Conservation (phyloP, 2,888 invertebrate species). For the Hirtodrosophila trivittata region DNA sequence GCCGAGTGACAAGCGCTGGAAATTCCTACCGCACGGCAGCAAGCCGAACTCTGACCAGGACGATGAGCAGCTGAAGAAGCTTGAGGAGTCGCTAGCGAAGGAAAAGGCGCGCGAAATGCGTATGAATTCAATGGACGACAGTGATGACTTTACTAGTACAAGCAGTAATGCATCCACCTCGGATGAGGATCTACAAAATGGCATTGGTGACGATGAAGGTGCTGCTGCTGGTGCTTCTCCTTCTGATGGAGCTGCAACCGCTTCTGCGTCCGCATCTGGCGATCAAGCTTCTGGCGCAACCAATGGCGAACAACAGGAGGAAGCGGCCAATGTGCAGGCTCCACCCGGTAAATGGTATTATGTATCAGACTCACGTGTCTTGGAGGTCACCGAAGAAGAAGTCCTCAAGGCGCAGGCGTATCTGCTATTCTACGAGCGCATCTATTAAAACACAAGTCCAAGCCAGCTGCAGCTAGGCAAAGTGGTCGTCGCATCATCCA, state of each 20-base stretch:
- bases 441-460: conserved; percentile 86
- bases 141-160: conserved; percentile 86
- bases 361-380: conserved; percentile 95
- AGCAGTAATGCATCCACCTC: conserved; percentile 83
- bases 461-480: background rate
- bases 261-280: conserved; percentile 9
- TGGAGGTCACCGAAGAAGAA: conserved; percentile 90
- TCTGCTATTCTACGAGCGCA: conserved; percentile 97
- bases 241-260: conserved; percentile 26
- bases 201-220: conserved; percentile 13
- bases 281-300: conserved; percentile 14
- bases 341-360: conserved; percentile 95
- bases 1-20: conserved; percentile 88
- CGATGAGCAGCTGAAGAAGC: conserved; percentile 84
- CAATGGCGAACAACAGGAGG: conserved; percentile 79
- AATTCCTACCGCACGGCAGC: conserved; percentile 88
- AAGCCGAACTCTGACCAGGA: conserved; percentile 85
- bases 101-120: conserved; percentile 81
- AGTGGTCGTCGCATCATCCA: conserved; percentile 14
- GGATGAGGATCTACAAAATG: conserved; percentile 41
- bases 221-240: no score
- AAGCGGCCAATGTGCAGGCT: conserved; percentile 81
- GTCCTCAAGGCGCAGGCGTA: conserved; percentile 96
- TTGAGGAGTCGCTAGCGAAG: conserved; percentile 82
- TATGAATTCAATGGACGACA: conserved; percentile 81